Base-by-base conservation (phyloP, 2,888 invertebrate genomes). In the Machimus atricapillus region DNA sequence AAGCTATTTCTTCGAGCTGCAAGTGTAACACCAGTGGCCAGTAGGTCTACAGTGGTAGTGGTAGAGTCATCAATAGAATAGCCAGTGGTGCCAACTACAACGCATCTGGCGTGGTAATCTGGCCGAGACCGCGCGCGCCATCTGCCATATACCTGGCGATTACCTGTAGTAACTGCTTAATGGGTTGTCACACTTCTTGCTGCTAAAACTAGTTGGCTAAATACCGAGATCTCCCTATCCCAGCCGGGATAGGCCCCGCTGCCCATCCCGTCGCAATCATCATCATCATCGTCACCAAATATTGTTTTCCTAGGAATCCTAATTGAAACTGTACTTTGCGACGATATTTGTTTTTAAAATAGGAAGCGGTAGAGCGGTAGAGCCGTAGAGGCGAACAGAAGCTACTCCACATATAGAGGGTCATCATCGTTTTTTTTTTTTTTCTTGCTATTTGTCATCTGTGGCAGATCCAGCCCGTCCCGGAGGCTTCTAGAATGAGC, bases 241-340 rank as follows among this genome's bases (percentile, higher is more conserved):
- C 23, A 74, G 9, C 27, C 74, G 9, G 76, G n/a, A n/a, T 31
- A 16, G 76, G 16, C 27, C 34, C 37, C 37, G 85, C 19, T 34
- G 78, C 23, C 78, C 12, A 37, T 77, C 31, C 16, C n/a, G 82
- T 31, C 56, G 58, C 34, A 8, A 73, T 9, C 85, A 43, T 37
- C 46, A 31, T 58, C 34, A 52, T 19, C 77, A 76, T 86, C 77
- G 52, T 77, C 86, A 56, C 76, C 86, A 77, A 85, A 73, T 77
- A 77, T 86, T 86, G 87, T 88, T 87, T 88, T 88, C 88, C 81
- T 76, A 86, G 85, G 87, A 88, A 88, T 88, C 86, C 88, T 87
- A 87, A 88, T 88, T 87, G 88, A 88, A 88, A 88, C 88, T 87
- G 88, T 88, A 87, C 87, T 88, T 82, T 86, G 66, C 78, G 82